Evolutionary conservation across 2,888 invertebrate genomes (phyloP), one percentile per base, ranked within the genome.

Genomic region (Trichogramma dendrolimi): DNA sequence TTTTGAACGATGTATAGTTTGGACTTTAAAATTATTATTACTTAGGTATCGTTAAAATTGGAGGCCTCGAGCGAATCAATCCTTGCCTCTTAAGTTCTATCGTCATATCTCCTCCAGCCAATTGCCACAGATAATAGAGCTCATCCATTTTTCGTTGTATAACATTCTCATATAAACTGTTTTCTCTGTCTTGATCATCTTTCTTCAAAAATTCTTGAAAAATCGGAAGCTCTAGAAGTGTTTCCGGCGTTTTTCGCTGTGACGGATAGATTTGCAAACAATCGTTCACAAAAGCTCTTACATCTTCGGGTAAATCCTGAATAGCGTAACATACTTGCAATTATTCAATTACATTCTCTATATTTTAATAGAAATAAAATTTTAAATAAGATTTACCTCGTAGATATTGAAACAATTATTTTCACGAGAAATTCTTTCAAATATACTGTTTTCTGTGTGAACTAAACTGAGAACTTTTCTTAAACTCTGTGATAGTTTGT

Each of bases 91-190:
- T 93, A 43, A 98, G 82, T 76, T 95, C 95, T 0, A 88, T 84
- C 66, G 92, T 90, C 58, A 96, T 90, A 81, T 97, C 96, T 0
- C 96, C 96, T 1, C 98, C 98, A 14, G 97, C 93, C 61, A 98
- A 77, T 76, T 93, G 92, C 98, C 98, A 98, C 80, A 96, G 86
- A 76, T 95, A 91, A 77, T 96, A 98, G 40, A 96, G 83, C 74
- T 95, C 92, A 66, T 90, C 87, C 67, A 96, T 83, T 59, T 83
- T 81, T 68, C 83, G 80, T 5, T 75, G 73, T 57, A 82, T 80
- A 5, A 79, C 73, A 27, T 83, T 73, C 59, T 81, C 79, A 59
- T 81, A 81, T 39, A 77, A 77, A 69, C 76, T 73, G 64, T 77
- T 75, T 60, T 79, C 74, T 5, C 71, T 74, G 11, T 76, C 73